Evolutionary conservation across 2,797 vertebrate genomes (phyloP).

Genomic region (Cirrhinus mrigala): DNA sequence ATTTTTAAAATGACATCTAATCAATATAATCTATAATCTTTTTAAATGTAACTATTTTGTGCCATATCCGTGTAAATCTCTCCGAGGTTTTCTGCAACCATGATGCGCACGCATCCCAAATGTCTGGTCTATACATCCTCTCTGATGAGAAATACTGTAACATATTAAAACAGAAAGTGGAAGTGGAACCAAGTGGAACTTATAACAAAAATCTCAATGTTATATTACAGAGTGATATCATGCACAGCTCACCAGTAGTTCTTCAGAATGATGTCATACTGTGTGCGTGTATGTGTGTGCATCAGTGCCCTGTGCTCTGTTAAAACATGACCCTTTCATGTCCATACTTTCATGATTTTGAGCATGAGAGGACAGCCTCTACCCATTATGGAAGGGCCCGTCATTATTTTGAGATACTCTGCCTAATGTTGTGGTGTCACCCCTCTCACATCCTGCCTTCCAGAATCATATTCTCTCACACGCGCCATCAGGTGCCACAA

Average conservation of each 20-base stretch:
- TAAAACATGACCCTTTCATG: constrained; percentile 51
- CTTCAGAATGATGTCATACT: constrained; percentile 11
- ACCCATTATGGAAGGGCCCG: constrained; percentile 48
- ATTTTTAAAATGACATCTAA: too few species aligned
- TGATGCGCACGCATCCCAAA: too few species aligned
- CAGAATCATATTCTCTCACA: constrained; percentile 16
- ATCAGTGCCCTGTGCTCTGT: constrained; percentile 16
- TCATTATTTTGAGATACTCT: constrained; percentile 43
- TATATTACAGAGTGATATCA: not conserved
- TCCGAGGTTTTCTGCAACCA: too few species aligned
- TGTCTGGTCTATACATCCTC: not conserved
- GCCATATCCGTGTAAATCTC: too few species aligned
- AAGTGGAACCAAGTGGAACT: too few species aligned
- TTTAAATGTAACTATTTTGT: too few species aligned
- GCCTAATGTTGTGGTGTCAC: constrained; percentile 5
- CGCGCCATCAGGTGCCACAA: constrained; percentile 18
- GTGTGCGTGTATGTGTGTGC: constrained; percentile 16
- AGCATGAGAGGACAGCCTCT: constrained; percentile 44
- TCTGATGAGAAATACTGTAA: not conserved
- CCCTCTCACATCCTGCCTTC: constrained; percentile 5
- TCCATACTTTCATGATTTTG: constrained; percentile 46
- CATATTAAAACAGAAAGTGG: not conserved
- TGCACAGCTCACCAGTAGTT: not conserved
- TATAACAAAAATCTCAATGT: not conserved
- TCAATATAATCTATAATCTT: too few species aligned